Evolutionary conservation across 2,113 vertebrate genomes (phyloP).

Genomic region (Vicugna pacos): DNA sequence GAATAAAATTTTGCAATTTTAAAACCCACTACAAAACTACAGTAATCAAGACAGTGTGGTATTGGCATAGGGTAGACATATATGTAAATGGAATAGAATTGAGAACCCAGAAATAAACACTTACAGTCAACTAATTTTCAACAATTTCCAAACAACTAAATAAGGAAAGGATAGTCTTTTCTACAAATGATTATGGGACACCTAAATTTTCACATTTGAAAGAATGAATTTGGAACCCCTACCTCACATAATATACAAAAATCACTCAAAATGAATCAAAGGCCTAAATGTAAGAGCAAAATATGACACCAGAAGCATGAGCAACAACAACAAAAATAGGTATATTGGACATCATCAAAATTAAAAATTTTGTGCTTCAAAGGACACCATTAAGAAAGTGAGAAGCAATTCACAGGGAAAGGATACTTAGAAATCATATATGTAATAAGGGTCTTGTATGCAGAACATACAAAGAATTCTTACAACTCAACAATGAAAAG

Average conservation of each 20-base stretch:
- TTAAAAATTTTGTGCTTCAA: not conserved
- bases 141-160: not conserved
- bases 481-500: not conserved
- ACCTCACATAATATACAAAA: not conserved
- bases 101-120: conserved; percentile 26
- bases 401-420: not conserved
- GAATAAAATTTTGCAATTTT: conserved; percentile 43
- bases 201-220: not conserved
- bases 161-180: not conserved
- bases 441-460: not conserved
- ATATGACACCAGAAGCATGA: not conserved
- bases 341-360: not conserved
- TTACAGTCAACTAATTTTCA: conserved; percentile 11
- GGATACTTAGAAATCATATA: not conserved
- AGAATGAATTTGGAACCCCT: not conserved
- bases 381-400: not conserved
- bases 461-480: not conserved
- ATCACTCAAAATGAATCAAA: not conserved
- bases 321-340: not conserved
- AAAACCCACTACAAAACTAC: conserved; percentile 30
- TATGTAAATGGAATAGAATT: not conserved
- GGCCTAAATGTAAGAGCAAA: not conserved
- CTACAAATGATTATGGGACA: not conserved
- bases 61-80: not conserved
- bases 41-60: not conserved